Conservation (phyloP, 2,888 invertebrate species). For the Clepsis dumicolana region DNA sequence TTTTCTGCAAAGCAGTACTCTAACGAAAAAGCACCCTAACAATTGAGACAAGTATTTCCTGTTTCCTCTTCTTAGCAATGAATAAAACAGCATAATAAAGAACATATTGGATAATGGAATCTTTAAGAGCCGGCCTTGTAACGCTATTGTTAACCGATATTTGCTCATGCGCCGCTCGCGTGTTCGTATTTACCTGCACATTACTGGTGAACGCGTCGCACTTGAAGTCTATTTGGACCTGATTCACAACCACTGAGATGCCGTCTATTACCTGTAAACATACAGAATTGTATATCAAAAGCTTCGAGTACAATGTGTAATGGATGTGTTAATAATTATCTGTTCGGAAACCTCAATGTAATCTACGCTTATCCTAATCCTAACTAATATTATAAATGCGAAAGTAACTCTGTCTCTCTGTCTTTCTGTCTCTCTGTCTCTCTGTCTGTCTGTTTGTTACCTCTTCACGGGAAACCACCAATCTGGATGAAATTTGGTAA, state of each 20-base stretch:
- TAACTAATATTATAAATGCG: no score
- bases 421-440: no score
- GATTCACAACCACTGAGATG: slow-evolving; percentile 97
- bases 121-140: neutral
- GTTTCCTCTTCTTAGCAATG: neutral
- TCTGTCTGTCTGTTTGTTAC: no score
- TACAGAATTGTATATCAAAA: neutral
- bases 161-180: neutral
- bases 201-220: slow-evolving; percentile 98
- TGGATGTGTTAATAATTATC: no score
- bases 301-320: no score
- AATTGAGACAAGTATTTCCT: neutral
- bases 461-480: no score
- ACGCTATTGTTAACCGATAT: neutral
- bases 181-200: slow-evolving; percentile 90
- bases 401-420: no score
- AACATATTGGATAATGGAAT: neutral
- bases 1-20: no score
- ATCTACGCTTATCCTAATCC: no score
- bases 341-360: no score
- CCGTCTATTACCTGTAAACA: slow-evolving; percentile 95
- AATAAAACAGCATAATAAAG: neutral
- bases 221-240: slow-evolving; percentile 96
- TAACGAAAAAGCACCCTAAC: no score
- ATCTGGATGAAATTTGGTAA: no score